phyloP scores from a whole-genome alignment of 2,797 vertebrate species.

The Malacoraja senta region DNA sequence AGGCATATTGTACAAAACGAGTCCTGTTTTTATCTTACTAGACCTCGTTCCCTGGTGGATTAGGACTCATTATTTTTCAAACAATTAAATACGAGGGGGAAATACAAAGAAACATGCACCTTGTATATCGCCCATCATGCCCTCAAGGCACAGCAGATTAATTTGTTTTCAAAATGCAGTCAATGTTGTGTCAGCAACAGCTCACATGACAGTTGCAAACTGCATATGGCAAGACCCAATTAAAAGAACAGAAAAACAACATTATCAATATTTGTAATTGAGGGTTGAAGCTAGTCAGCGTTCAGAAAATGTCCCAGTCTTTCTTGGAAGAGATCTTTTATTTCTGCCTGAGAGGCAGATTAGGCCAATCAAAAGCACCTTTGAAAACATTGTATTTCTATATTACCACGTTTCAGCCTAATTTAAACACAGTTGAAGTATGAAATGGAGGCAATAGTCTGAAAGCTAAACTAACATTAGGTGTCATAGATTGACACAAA shows the following conservation, averaged over 20 bases:
- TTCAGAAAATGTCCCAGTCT: not conserved
- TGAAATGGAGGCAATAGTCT: no score
- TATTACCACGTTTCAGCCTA: not conserved
- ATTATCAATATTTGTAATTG: not conserved
- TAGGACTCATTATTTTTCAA: not conserved
- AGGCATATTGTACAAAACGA: not conserved
- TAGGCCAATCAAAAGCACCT: not conserved
- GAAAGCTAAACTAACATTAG: no score
- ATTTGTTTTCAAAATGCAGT: not conserved
- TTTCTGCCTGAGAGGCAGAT: not conserved
- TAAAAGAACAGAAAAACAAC: not conserved
- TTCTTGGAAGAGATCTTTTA: not conserved
- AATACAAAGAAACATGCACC: not conserved
- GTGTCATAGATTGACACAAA: no score
- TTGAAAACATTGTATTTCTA: not conserved
- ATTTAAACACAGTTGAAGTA: not conserved
- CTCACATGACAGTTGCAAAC: not conserved
- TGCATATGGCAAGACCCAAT: not conserved
- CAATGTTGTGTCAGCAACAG: not conserved
- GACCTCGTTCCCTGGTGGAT: not conserved
- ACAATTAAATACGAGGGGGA: not conserved
- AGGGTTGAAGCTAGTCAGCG: not conserved
- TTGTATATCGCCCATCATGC: not conserved
- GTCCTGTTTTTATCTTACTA: not conserved
- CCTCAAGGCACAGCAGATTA: not conserved